phyloP scores from a whole-genome alignment of 2,113 vertebrate genomes.

The Pipa parva region DNA sequence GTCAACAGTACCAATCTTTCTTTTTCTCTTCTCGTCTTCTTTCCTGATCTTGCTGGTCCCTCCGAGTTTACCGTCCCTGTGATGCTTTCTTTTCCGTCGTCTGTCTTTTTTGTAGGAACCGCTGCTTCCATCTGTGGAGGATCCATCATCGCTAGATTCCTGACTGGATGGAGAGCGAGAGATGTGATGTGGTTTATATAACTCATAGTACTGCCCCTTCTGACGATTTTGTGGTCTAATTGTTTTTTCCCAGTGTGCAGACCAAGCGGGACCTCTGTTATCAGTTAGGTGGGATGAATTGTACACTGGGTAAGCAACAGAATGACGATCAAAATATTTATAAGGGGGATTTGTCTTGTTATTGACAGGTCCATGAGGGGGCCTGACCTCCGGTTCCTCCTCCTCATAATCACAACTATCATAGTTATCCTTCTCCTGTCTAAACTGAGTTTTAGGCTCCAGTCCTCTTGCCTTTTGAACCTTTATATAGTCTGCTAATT shows the following conservation, averaged over 20 bases:
- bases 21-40: conserved; percentile 49
- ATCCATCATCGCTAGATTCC: conserved; percentile 46
- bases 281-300: conserved; percentile 34
- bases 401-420: conserved; percentile 44
- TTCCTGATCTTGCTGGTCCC: conserved; percentile 43
- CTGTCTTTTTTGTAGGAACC: conserved; percentile 47
- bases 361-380: not conserved
- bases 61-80: conserved; percentile 37
- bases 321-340: conserved; percentile 23
- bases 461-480: conserved; percentile 72
- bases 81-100: conserved; percentile 31
- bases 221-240: conserved; percentile 1
- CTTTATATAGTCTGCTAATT: conserved; percentile 73
- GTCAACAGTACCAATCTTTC: conserved; percentile 38
- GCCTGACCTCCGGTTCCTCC: not conserved
- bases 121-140: conserved; percentile 49
- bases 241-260: conserved; percentile 32
- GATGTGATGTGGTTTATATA: not conserved
- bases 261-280: conserved; percentile 27
- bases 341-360: conserved; percentile 41
- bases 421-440: conserved; percentile 45
- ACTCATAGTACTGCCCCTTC: not conserved
- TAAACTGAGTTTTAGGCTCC: conserved; percentile 58
- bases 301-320: conserved; percentile 39
- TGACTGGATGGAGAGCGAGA: conserved; percentile 44